Evolutionary conservation across 64 coral and sea anemone species (phyloP).

Genomic region (Catalaphyllia jardinei): DNA sequence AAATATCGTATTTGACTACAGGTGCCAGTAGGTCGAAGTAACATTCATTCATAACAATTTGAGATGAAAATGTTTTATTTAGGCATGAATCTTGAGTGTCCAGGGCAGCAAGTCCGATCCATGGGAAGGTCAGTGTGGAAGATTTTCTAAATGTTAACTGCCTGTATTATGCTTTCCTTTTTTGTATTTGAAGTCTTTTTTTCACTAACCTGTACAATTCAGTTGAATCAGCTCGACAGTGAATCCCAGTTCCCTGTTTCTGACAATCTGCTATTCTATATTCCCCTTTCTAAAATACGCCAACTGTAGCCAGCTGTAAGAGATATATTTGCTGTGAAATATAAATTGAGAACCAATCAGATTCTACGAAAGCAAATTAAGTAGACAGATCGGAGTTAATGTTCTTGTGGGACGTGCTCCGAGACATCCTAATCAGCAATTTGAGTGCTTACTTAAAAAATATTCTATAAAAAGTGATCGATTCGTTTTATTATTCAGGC

Average conservation of each 20-base stretch:
- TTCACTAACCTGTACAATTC: background rate
- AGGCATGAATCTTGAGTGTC: too few relatives aligned
- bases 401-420: background rate
- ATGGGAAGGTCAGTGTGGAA: too few relatives aligned
- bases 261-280: background rate
- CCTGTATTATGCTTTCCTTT: too few relatives aligned
- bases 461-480: background rate
- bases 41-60: too few relatives aligned
- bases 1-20: too few relatives aligned
- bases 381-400: slow-evolving; percentile 6
- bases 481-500: background rate
- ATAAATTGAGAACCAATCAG: slow-evolving; percentile 21
- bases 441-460: background rate
- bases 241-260: background rate
- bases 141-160: too few relatives aligned
- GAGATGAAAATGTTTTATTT: too few relatives aligned
- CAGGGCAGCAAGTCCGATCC: too few relatives aligned
- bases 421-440: too few relatives aligned
- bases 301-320: background rate
- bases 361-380: slow-evolving; percentile 2
- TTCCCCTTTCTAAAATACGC: background rate
- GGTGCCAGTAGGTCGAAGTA: too few relatives aligned
- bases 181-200: too few relatives aligned
- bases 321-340: slow-evolving; percentile 7
- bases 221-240: background rate